Evolutionary conservation across 1,140 invertebrate genomes (phyloP), one percentile per base, ranked within the genome.

Genomic region (Subanguina moxae): DNA sequence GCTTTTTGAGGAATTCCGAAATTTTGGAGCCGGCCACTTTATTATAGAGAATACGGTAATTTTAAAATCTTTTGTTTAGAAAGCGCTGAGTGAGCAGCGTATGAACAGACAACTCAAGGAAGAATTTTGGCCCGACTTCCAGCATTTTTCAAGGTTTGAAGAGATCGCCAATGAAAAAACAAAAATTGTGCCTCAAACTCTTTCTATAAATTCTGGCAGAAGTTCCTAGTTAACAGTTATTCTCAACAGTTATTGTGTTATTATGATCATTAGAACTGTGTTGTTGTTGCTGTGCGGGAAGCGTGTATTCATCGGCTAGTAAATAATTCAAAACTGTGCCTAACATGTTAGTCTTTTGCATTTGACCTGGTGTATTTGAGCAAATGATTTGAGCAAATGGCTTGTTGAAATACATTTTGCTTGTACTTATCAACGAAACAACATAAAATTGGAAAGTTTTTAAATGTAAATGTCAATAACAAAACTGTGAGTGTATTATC

Each of bases 161-260:
- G 43, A n/a, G n/a, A 11, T 45, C 11, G 11, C 23, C 15, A 15
- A 19, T 8, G 48, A 3, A 25, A 52, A 7, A 15, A 52, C n/a
- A 1, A 52, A 52, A 52, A 52, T 52, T 52, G 48, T 52, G 48
- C 48, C 48, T 52, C n/a, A 52, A 15, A 21, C 48, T 25, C n/a
- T 19, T 15, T 21, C 48, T 3, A 15, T 52, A 8, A 52, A 52
- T 52, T 7, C 48, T 3, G 48, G 48, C 3, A 52, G 48, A 52
- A 19, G 48, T 15, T 52, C 48, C 3, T 52, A 3, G 17, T n/a
- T 21, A 25, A 21, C 17, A 7, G 3, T 38, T 38, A 5, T 38
- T 38, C 3, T 52, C 48, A 52, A 52, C n/a, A 7, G 48, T 52
- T 52, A 52, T 52, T 11, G 32, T 38, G 32, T 38, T 11, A 38